phyloP scores from a whole-genome alignment of 1,140 invertebrate species.

The Scaptomyza graminum region DNA sequence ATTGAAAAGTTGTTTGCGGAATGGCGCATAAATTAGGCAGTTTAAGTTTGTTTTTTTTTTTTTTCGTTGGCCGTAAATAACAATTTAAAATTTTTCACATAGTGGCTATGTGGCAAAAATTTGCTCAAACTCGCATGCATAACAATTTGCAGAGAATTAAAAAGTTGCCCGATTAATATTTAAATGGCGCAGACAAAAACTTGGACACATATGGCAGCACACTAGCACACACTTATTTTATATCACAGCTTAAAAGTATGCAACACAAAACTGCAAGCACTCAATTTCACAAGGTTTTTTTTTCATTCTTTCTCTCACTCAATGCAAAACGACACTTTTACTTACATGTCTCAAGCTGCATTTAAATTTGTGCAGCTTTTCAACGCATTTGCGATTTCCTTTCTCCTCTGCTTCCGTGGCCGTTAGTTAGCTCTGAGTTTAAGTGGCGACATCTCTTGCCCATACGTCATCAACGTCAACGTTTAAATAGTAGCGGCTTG shows the following conservation, averaged over 20 bases:
- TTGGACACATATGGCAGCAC: slow-evolving; percentile 37
- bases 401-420: slow-evolving; percentile 53
- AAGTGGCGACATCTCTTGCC: slow-evolving; percentile 40
- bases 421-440: slow-evolving; percentile 41
- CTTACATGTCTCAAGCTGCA: slow-evolving; percentile 42
- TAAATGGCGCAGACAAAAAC: slow-evolving; percentile 35
- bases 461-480: slow-evolving; percentile 26
- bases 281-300: slow-evolving; percentile 34
- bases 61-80: slow-evolving; percentile 52
- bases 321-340: slow-evolving; percentile 37
- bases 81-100: slow-evolving; percentile 43
- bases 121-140: slow-evolving; percentile 39
- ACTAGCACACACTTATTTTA: slow-evolving; percentile 17
- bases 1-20: slow-evolving; percentile 50
- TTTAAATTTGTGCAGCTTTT: not conserved
- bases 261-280: slow-evolving; percentile 48
- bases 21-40: slow-evolving; percentile 49
- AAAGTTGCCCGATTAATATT: slow-evolving; percentile 48
- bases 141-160: slow-evolving; percentile 49
- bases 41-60: slow-evolving; percentile 18
- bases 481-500: slow-evolving; percentile 42
- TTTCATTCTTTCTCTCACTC: slow-evolving; percentile 35
- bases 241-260: slow-evolving; percentile 67
- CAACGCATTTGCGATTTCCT: slow-evolving; percentile 66
- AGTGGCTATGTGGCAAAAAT: slow-evolving; percentile 18